A percentile compares a stretch with the other conserved stretches of the same genome.
These are phyloP conservation scores for Pristionchus maxplancki DNA, from an alignment of 2,888 invertebrate genomes.

Conservation along the genomic window DNA sequence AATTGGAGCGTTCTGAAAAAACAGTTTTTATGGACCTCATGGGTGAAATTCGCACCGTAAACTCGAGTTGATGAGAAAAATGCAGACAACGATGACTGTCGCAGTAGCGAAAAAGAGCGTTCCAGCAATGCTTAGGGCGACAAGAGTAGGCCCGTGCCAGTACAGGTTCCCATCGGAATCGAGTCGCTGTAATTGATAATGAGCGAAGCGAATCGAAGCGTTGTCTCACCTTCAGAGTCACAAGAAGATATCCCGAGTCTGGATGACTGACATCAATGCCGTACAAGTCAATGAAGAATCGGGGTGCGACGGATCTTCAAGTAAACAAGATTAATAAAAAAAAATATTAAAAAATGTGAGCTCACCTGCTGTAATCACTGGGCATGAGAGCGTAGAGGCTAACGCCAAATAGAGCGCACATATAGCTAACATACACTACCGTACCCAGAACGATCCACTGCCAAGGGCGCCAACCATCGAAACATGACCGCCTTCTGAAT, in stretches of 20 bases:
- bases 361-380: not conserved
- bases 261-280: not conserved
- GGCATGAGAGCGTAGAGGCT: not conserved
- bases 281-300: constrained; percentile 10
- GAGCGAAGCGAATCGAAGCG: not conserved
- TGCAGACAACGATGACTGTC: not conserved
- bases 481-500: not conserved
- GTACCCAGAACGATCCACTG: not conserved
- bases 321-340: not conserved
- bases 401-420: not conserved
- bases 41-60: not conserved
- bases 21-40: not conserved
- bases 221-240: not conserved
- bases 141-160: not conserved
- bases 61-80: not conserved
- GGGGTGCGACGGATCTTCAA: not conserved
- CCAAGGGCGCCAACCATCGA: not conserved
- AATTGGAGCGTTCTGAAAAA: not conserved
- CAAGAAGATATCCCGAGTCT: not conserved
- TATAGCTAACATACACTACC: not conserved
- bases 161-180: not conserved
- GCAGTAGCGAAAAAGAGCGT: not conserved
- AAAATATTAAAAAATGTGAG: not conserved
- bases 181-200: not conserved
- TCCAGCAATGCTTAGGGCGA: not conserved